These are phyloP conservation scores for Xiphophorus hellerii DNA, from an alignment of 2,113 vertebrate genomes.

Conservation along the genomic window DNA sequence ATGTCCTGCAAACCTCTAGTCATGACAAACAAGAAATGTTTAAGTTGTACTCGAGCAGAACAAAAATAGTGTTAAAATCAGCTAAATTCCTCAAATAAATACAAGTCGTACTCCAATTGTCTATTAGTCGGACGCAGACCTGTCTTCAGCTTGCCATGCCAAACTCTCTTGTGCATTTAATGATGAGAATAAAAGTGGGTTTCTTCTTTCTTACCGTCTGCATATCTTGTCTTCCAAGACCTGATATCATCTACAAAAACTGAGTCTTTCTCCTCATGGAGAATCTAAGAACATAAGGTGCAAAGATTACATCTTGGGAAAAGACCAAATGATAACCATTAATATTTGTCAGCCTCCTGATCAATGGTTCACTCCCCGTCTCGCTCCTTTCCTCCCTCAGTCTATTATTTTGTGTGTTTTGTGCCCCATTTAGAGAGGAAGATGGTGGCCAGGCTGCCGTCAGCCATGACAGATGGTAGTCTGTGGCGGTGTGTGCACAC, in stretches of 20 bases:
- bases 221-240: constrained; percentile 28
- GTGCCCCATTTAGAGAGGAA: constrained; percentile 65
- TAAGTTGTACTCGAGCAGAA: not conserved
- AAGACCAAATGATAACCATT: constrained; percentile 32
- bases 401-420: constrained; percentile 68
- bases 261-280: constrained; percentile 11
- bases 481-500: constrained; percentile 17
- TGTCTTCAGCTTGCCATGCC: not conserved
- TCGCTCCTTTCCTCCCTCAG: constrained; percentile 39
- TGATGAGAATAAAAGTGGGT: constrained; percentile 28
- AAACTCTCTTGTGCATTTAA: not conserved
- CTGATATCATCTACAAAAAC: constrained; percentile 41
- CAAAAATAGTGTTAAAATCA: not conserved
- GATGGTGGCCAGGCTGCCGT: constrained; percentile 61
- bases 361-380: constrained; percentile 19
- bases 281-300: not conserved
- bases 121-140: constrained; percentile 9
- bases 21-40: not conserved
- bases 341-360: constrained; percentile 33
- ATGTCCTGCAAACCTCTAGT: not conserved
- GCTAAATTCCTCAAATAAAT: too few relatives aligned
- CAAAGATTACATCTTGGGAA: constrained; percentile 3
- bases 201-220: constrained; percentile 32
- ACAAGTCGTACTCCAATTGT: too few relatives aligned
- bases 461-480: constrained; percentile 75